phyloP scores from a whole-genome alignment of 1,140 invertebrate species.

The Caenorhabditis brenneri region DNA sequence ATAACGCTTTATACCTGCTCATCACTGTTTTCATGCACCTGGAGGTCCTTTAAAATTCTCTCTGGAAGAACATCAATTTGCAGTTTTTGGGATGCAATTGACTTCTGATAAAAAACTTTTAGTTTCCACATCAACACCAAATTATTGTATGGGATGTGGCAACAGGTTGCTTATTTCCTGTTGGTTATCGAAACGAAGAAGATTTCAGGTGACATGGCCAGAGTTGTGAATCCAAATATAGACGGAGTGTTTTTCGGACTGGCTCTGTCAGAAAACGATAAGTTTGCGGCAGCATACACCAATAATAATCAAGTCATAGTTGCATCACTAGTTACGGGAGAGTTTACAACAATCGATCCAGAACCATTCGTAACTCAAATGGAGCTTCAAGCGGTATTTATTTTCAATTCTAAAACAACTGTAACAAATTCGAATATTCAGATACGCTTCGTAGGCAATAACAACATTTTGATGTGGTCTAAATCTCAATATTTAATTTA shows the following conservation, averaged over 20 bases:
- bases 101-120: slow-evolving; percentile 91
- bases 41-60: slow-evolving; percentile 97
- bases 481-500: slow-evolving; percentile 60
- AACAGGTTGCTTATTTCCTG: slow-evolving; percentile 73
- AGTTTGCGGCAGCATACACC: slow-evolving; percentile 91
- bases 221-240: slow-evolving; percentile 88
- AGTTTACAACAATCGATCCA: slow-evolving; percentile 57
- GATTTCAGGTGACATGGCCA: slow-evolving; percentile 81
- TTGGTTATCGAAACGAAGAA: neutral
- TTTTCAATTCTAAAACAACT: neutral
- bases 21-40: slow-evolving; percentile 94
- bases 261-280: slow-evolving; percentile 90
- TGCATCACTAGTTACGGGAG: slow-evolving; percentile 80
- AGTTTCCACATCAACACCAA: slow-evolving; percentile 85
- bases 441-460: slow-evolving; percentile 1
- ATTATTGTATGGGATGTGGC: slow-evolving; percentile 89
- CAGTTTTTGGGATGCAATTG: slow-evolving; percentile 89
- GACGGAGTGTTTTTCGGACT: slow-evolving; percentile 87
- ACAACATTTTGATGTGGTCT: slow-evolving; percentile 61
- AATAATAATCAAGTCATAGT: slow-evolving; percentile 90
- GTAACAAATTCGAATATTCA: too few relatives aligned
- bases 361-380: slow-evolving; percentile 64
- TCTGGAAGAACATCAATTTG: slow-evolving; percentile 90
- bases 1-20: slow-evolving; percentile 81
- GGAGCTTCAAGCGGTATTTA: slow-evolving; percentile 45